These are phyloP conservation scores for Mastomys natalensis DNA, from an alignment of 2,113 vertebrate species.

Conservation along the genomic window DNA sequence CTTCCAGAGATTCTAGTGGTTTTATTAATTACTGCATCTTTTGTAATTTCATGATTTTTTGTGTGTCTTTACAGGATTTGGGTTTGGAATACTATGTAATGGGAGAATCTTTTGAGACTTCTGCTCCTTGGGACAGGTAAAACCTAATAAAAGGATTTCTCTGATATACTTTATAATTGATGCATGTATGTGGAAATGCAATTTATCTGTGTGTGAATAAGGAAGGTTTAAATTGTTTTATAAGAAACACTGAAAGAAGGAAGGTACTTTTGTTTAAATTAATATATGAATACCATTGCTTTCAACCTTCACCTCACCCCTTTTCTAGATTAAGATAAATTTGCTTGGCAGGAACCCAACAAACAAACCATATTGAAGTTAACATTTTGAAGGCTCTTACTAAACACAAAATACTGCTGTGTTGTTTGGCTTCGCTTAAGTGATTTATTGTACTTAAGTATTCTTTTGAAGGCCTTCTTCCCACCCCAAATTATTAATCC, in stretches of 20 bases:
- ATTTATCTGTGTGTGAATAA: slow-evolving; percentile 9
- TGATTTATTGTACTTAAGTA: slow-evolving; percentile 25
- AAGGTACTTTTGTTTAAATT: slow-evolving; percentile 62
- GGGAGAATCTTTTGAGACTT: slow-evolving; percentile 99
- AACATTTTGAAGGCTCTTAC: slow-evolving; percentile 41
- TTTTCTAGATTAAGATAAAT: neutral
- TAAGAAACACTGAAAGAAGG: slow-evolving; percentile 33
- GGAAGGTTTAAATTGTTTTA: slow-evolving; percentile 39
- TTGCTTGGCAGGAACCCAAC: neutral
- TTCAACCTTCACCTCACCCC: neutral
- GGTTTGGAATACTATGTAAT: slow-evolving; percentile 97
- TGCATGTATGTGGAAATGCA: neutral
- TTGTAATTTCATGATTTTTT: slow-evolving; percentile 70
- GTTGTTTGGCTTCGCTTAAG: slow-evolving; percentile 30
- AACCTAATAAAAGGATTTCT: slow-evolving; percentile 61
- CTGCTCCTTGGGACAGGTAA: slow-evolving; percentile 99
- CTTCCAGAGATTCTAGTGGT: neutral
- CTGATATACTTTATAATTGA: slow-evolving; percentile 34
- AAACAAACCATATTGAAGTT: neutral
- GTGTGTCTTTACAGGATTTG: slow-evolving; percentile 91
- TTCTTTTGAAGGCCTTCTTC: neutral
- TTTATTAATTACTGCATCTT: slow-evolving; percentile 21
- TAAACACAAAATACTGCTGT: neutral
- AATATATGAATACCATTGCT: slow-evolving; percentile 36
- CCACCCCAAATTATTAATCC: slow-evolving; percentile 15